Conservation (phyloP, 2,797 vertebrate genomes). For the Furcifer pardalis region DNA sequence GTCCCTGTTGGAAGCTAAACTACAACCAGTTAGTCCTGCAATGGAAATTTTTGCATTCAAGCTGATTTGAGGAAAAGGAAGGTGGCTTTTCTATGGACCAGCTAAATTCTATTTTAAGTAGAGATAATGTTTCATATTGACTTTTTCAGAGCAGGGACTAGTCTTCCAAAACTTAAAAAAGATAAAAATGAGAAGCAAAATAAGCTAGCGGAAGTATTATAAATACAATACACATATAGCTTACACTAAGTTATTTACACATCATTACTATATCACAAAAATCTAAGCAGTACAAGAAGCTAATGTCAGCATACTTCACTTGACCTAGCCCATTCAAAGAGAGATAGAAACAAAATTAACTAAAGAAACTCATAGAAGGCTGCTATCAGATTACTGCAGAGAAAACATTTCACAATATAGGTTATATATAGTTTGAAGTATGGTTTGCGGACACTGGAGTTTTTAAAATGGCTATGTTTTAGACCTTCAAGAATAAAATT, state of each 20-base stretch:
- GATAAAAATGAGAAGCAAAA: background rate
- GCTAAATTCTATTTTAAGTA: background rate
- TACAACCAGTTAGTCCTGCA: background rate
- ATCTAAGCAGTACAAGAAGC: background rate
- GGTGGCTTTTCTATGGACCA: background rate
- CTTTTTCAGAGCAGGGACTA: background rate
- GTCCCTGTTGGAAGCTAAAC: background rate
- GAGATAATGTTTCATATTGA: background rate
- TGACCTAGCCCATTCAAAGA: background rate
- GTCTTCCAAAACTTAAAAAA: background rate
- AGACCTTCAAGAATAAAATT: background rate
- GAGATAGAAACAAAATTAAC: background rate
- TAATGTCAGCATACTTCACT: background rate
- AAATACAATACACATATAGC: background rate
- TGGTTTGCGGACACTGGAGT: background rate
- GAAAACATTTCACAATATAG: background rate
- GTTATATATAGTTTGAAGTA: background rate
- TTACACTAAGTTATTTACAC: background rate
- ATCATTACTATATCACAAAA: background rate
- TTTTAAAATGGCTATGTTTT: background rate
- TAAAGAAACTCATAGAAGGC: constrained; percentile 6
- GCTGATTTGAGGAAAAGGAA: background rate
- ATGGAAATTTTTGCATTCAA: background rate
- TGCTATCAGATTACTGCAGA: background rate
- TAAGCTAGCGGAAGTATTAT: background rate